Evolutionary conservation across 1,140 invertebrate genomes (phyloP).

Genomic region (Oreohelix idahoensis): DNA sequence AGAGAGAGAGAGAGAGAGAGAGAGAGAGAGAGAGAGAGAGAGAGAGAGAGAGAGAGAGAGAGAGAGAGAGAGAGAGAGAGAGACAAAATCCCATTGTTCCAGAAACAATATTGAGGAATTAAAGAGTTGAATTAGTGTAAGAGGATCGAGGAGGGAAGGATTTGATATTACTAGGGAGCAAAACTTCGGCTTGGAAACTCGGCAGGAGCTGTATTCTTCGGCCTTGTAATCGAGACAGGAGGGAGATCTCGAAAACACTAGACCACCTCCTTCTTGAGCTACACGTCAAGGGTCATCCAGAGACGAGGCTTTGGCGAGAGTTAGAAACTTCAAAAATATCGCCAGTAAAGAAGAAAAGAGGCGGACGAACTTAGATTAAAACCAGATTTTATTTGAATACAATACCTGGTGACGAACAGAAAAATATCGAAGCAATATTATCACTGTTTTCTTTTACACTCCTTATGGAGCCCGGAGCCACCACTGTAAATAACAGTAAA

Average conservation of each 20-base stretch:
- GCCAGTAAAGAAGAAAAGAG: too few relatives aligned
- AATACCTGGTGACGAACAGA: too few relatives aligned
- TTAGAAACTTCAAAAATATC: neutral
- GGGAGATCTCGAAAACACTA: neutral
- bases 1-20: conserved; percentile 13
- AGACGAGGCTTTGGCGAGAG: neutral
- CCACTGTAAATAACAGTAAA: too few relatives aligned
- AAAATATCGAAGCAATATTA: too few relatives aligned
- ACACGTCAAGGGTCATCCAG: neutral
- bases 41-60: neutral
- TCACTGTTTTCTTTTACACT: too few relatives aligned
- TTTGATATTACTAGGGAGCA: neutral
- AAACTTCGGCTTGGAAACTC: neutral
- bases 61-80: neutral
- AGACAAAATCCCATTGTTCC: neutral
- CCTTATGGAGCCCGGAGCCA: too few relatives aligned
- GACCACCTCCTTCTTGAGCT: neutral
- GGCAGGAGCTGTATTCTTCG: neutral
- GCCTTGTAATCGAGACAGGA: neutral
- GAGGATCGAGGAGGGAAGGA: neutral
- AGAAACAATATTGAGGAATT: neutral
- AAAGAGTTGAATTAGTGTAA: neutral
- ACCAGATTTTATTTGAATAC: too few relatives aligned
- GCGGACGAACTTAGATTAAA: too few relatives aligned
- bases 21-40: neutral